Percentiles rank a stretch among this genome's conserved stretches.
Evolutionary conservation across 2,113 vertebrate species (phyloP).

Genomic region (Quiscalus mexicanus): DNA sequence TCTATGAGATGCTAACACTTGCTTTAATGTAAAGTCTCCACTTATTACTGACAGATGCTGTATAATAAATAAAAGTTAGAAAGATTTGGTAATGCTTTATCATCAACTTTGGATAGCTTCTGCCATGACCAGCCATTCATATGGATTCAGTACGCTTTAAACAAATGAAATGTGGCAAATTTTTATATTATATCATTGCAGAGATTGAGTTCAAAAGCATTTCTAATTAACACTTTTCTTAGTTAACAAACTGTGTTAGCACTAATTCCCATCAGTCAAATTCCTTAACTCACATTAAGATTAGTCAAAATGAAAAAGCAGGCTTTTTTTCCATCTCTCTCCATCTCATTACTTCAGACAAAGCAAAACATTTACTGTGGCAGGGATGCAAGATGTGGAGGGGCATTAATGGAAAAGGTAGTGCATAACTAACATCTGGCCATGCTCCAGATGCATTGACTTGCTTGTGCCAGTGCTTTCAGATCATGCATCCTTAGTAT

Average conservation of each 20-base stretch:
- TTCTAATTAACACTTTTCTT: constrained; percentile 9
- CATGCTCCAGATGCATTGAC: not conserved
- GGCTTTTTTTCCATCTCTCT: not conserved
- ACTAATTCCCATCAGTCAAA: not conserved
- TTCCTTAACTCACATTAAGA: not conserved
- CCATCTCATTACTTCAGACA: not conserved
- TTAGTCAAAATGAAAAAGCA: not conserved
- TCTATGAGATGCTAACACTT: not conserved
- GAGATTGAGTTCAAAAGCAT: not conserved
- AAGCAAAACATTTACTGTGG: constrained; percentile 12
- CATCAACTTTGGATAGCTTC: not conserved
- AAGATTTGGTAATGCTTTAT: not conserved
- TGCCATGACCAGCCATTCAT: not conserved
- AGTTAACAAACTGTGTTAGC: not conserved
- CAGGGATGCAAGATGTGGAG: not conserved
- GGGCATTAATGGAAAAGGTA: not conserved
- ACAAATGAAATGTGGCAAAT: not conserved
- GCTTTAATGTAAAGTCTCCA: not conserved
- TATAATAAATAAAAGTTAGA: not conserved
- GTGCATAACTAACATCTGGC: not conserved
- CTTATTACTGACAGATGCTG: not conserved
- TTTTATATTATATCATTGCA: not conserved
- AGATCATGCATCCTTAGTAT: not conserved
- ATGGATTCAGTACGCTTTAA: not conserved
- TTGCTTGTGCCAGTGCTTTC: not conserved